Base-by-base conservation (phyloP, 2,113 vertebrate species). In the Lanius collurio region DNA sequence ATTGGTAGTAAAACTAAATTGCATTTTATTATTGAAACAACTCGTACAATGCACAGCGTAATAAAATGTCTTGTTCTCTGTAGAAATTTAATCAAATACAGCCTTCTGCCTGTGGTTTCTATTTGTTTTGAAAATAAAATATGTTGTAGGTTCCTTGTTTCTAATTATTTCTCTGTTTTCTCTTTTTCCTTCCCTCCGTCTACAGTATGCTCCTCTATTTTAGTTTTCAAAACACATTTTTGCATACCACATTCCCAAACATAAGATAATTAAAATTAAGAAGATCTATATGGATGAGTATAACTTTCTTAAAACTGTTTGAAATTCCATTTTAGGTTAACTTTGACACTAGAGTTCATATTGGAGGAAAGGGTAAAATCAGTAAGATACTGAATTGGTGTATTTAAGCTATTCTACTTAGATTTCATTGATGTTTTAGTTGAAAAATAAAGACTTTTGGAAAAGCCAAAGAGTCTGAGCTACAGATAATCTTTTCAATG, bases 1-100 rank as follows among this genome's bases (percentile, higher is more conserved):
- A 75, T 13, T 76, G 37, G 31, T 42, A 95, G 55, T 88, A 94
- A 97, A 95, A 93, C 13, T 74, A 80, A 90, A 89, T 70, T 93
- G 4, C 7, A 46, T 47, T 86, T 89, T 57, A 46, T 15, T 89
- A 37, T 74, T 91, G 46, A 60, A 96, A 68, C 1, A 0, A 39
- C 28, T 62, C 24, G 1, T 63, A 89, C 64, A 93, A 59, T n/a
- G 24, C 57, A 56, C 31, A 89, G 13, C 30, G 20, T 41, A 89
- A 81, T 76, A 76, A 52, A 93, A 83, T 60, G 1, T 7, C 24
- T 83, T 94, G 13, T 41, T 89, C n/a, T 74, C 80, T 44, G 64
- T 8, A 92, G 47, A 94, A 95, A 77, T 89, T 59, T 9, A 83
- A 50, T 84, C 89, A 68, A 80, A 75, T 1, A 68, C 11, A 60